Evolutionary conservation across 2,888 invertebrate species (phyloP).

Genomic region (Brachyptera risi): DNA sequence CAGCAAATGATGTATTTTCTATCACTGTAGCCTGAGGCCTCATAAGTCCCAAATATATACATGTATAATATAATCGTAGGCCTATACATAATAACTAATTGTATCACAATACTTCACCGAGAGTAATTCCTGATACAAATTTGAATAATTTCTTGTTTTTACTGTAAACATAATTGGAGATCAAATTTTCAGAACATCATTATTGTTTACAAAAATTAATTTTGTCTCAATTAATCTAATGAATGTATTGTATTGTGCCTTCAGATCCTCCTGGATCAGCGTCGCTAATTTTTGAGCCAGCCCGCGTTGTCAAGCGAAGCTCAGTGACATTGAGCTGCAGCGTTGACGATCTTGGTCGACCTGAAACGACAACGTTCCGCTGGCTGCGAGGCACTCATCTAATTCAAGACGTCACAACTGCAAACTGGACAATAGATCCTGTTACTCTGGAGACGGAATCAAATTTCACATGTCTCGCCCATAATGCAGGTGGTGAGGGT

Average conservation of each 20-base stretch:
- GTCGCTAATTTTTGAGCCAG: slow-evolving; percentile 66
- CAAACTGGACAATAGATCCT: slow-evolving; percentile 75
- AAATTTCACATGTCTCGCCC: slow-evolving; percentile 85
- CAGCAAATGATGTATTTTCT: too few species aligned
- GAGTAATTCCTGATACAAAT: too few species aligned
- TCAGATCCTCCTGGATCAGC: slow-evolving; percentile 84
- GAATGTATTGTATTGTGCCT: slow-evolving; percentile 34
- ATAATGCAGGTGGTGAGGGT: slow-evolving; percentile 80
- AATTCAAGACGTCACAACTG: slow-evolving; percentile 68
- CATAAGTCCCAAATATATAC: too few species aligned
- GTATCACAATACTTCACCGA: too few species aligned
- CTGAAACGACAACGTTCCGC: slow-evolving; percentile 46
- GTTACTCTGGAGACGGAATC: slow-evolving; percentile 81
- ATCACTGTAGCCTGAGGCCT: too few species aligned
- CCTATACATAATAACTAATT: too few species aligned
- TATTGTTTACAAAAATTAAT: too few species aligned
- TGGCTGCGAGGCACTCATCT: slow-evolving; percentile 77
- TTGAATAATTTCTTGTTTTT: too few species aligned
- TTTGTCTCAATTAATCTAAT: not conserved
- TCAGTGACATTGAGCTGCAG: slow-evolving; percentile 79
- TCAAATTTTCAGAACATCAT: too few species aligned
- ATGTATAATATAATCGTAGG: too few species aligned
- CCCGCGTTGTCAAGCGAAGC: slow-evolving; percentile 75
- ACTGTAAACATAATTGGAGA: too few species aligned
- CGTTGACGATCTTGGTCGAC: slow-evolving; percentile 78